phyloP scores from a whole-genome alignment of 2,888 invertebrate genomes.

The Rotaria socialis region DNA sequence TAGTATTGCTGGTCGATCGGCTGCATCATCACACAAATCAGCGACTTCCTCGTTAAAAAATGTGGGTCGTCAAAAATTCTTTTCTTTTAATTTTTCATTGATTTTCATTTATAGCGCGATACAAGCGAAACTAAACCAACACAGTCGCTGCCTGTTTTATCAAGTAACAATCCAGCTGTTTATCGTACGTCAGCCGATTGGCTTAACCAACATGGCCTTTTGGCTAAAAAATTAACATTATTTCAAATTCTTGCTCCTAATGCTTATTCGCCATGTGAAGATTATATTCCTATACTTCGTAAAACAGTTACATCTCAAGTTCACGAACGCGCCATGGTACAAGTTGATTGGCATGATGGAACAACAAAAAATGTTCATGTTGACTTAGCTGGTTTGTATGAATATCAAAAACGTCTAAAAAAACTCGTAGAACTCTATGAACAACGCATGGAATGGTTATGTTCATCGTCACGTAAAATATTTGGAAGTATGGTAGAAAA shows the following conservation, averaged over 20 bases:
- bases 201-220: slow-evolving; percentile 42
- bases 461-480: slow-evolving; percentile 55
- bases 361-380: slow-evolving; percentile 59
- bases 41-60: background rate
- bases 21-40: background rate
- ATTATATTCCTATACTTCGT: slow-evolving; percentile 58
- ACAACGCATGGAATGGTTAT: slow-evolving; percentile 58
- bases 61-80: background rate
- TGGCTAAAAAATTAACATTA: slow-evolving; percentile 57
- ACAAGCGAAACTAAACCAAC: background rate
- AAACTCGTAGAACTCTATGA: slow-evolving; percentile 56
- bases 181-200: slow-evolving; percentile 40
- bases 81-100: background rate
- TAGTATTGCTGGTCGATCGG: slow-evolving; percentile 8
- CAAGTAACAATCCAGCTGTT: slow-evolving; percentile 19
- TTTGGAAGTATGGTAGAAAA: slow-evolving; percentile 58
- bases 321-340: slow-evolving; percentile 59
- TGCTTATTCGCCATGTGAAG: slow-evolving; percentile 58
- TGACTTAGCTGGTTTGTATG: slow-evolving; percentile 58
- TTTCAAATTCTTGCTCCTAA: slow-evolving; percentile 59
- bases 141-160: background rate
- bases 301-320: slow-evolving; percentile 60
- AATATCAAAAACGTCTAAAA: slow-evolving; percentile 59
- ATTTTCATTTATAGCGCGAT: background rate
- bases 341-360: slow-evolving; percentile 60